A percentile compares a stretch with the other conserved stretches of the same genome.
Evolutionary conservation across 30 jellyfish, hydroid and myxozoan species (phyloP).

Genomic region (Hydractinia echinata): DNA sequence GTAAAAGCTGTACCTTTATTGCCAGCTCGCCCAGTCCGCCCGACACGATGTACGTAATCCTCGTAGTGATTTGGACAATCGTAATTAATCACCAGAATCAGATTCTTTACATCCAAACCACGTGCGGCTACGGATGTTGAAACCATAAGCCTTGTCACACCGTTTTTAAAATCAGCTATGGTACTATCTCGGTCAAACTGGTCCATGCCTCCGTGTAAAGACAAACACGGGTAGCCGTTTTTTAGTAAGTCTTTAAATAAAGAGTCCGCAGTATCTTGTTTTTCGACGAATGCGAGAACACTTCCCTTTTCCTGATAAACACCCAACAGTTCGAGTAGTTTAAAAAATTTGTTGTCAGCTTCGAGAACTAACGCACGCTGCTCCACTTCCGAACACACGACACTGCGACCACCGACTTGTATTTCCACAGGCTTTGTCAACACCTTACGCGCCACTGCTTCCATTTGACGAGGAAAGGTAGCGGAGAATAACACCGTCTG

Average conservation of each 20-base stretch:
- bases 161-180: slow-evolving; percentile 91
- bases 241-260: slow-evolving; percentile 84
- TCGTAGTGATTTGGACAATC: slow-evolving; percentile 99
- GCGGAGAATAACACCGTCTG: slow-evolving; percentile 98
- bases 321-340: slow-evolving; percentile 93
- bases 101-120: slow-evolving; percentile 96
- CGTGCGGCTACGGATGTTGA: slow-evolving; percentile 99
- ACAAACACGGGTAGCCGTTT: slow-evolving; percentile 93
- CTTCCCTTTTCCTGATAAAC: slow-evolving; percentile 84
- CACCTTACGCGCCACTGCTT: slow-evolving; percentile 91
- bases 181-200: slow-evolving; percentile 99
- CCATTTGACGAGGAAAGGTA: slow-evolving; percentile 96
- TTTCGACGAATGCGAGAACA: slow-evolving; percentile 86
- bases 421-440: slow-evolving; percentile 85
- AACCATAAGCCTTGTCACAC: slow-evolving; percentile 84
- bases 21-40: slow-evolving; percentile 99
- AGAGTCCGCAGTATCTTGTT: slow-evolving; percentile 95
- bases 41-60: slow-evolving; percentile 98
- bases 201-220: slow-evolving; percentile 99
- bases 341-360: slow-evolving; percentile 87
- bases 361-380: slow-evolving; percentile 88
- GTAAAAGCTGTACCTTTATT: slow-evolving; percentile 96
- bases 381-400: slow-evolving; percentile 90
- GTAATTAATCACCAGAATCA: slow-evolving; percentile 76
- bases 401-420: slow-evolving; percentile 97